These are phyloP conservation scores for Willowsia nigromaculata DNA, from an alignment of 2,888 invertebrate species.

Conservation along the genomic window DNA sequence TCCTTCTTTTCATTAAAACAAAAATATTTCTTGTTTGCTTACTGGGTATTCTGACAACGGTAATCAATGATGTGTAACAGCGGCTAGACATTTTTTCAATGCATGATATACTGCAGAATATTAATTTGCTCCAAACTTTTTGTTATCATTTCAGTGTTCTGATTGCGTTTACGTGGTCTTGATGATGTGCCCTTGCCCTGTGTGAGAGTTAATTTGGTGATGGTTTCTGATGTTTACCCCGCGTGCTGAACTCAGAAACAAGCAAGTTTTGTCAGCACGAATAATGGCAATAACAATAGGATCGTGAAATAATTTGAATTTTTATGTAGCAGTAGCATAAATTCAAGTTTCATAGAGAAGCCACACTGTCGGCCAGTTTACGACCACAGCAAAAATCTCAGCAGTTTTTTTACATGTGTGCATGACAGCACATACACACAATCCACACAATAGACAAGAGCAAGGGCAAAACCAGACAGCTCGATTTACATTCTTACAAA, in stretches of 20 bases:
- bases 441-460: constrained; percentile 54
- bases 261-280: constrained; percentile 14
- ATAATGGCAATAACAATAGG: constrained; percentile 11
- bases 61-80: background rate
- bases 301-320: constrained; percentile 56
- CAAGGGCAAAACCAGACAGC: constrained; percentile 61
- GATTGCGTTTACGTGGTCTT: background rate
- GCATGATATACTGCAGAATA: background rate
- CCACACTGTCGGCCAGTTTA: constrained; percentile 42
- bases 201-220: background rate
- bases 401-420: constrained; percentile 31
- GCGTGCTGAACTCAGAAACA: background rate
- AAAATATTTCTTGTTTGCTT: background rate
- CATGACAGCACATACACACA: constrained; percentile 55
- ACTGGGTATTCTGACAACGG: background rate
- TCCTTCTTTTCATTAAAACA: background rate
- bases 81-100: background rate
- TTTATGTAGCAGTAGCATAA: background rate
- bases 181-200: background rate
- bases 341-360: constrained; percentile 3
- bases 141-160: background rate
- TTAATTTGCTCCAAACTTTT: background rate
- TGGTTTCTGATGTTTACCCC: background rate
- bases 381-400: constrained; percentile 45
- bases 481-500: constrained; percentile 13